Percentiles rank a stretch among this genome's conserved stretches.
Evolutionary conservation across 2,888 invertebrate genomes (phyloP).

Genomic region (Ophion ellenae): DNA sequence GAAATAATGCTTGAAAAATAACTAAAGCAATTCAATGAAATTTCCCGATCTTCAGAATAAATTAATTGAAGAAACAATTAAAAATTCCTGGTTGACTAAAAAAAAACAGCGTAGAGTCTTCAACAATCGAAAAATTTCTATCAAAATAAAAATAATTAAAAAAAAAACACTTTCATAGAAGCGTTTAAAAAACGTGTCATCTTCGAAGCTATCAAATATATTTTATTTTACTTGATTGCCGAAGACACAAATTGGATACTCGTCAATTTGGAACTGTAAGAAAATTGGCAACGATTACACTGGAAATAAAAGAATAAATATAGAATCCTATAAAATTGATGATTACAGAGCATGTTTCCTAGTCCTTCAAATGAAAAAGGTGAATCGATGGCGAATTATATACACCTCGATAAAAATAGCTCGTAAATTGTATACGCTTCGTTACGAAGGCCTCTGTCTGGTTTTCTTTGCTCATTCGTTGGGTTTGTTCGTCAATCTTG

Average conservation of each 20-base stretch:
- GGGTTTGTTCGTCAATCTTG: no score
- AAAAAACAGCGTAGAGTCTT: no score
- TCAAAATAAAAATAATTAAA: background rate
- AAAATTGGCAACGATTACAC: conserved; percentile 11
- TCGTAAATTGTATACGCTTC: background rate
- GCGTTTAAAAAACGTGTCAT: background rate
- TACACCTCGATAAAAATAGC: background rate
- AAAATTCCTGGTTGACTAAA: no score
- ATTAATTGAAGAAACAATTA: background rate
- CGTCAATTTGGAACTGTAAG: background rate
- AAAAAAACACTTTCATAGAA: background rate
- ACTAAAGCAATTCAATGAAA: background rate
- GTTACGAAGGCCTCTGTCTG: background rate
- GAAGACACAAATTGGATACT: background rate
- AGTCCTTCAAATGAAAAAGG: background rate
- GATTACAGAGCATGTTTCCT: conserved; percentile 21
- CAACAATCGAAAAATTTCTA: no score
- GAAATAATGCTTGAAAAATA: background rate
- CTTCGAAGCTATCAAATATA: background rate
- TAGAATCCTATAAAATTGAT: background rate
- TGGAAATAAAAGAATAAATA: background rate
- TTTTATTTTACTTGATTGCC: background rate
- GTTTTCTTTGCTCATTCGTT: no score
- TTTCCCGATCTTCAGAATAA: background rate
- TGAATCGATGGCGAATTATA: conserved; percentile 25